Evolutionary conservation across 2,797 vertebrate genomes (phyloP), one percentile per base, ranked within the genome.

Genomic region (Hydrophis major): DNA sequence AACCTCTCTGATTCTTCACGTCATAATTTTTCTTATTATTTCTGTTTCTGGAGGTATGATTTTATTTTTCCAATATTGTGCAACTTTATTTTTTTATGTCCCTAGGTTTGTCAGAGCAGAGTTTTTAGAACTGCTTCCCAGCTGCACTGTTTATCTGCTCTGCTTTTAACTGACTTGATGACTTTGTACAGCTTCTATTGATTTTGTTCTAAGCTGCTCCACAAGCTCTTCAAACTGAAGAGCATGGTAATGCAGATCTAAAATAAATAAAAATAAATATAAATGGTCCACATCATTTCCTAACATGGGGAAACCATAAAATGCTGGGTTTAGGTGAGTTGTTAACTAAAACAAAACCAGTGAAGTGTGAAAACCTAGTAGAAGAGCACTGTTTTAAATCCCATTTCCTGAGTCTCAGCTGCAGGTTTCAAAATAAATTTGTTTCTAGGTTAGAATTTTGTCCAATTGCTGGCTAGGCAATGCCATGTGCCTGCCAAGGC

Each of bases 241-340:
- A 88, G 63, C 37, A n/a, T 53, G 13, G 50, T 11, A 56, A 56
- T 87, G 69, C 74, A 12, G 59, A 47, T 83, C 63, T 89, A 78
- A 92, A 89, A 88, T 88, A 92, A 92, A 86, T 91, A 86, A 86
- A 57, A 37, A 53, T 92, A 87, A 89, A 92, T 87, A 92, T 83
- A 89, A 92, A 83, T 83, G 57, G 60, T n/a, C 27, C 28, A 22
- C 61, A 56, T 11, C 16, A 60, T 78, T 89, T 92, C 66, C 63
- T 56, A 88, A 89, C 78, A 32, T 14, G 25, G n/a, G 28, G 37
- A 83, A 60, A 50, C 42, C 42, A 32, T 28, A 69, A 50, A 92
- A 50, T 42, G 47, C 27, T 92, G 55, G 27, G n/a, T 50, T 83
- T 74, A 83, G 91, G 89, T 89, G 37, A 92, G 56, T 20, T 92